Percentiles rank a stretch among this genome's conserved stretches.
phyloP scores from a whole-genome alignment of 2,888 invertebrate species.

The Liopterus haemorrhoidalis region DNA sequence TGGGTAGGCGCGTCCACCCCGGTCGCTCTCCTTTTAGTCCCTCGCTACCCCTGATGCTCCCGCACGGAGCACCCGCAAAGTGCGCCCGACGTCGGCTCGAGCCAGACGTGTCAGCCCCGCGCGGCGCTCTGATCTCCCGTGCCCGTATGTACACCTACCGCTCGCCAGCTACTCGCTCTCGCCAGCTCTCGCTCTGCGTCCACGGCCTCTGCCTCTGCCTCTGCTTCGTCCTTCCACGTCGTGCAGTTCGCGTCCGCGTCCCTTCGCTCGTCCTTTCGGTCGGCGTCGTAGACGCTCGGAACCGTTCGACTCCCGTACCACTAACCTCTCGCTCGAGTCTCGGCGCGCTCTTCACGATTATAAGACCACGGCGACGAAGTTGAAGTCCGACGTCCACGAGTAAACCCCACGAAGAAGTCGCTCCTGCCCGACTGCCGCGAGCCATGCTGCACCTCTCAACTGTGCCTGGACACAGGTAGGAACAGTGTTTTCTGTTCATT shows the following conservation, averaged over 20 bases:
- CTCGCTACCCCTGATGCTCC: constrained; percentile 35
- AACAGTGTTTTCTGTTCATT: not conserved
- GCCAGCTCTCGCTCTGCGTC: constrained; percentile 1
- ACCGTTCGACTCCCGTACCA: constrained; percentile 19
- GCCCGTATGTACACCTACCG: constrained; percentile 28
- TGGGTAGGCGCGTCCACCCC: not conserved
- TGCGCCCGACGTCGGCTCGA: constrained; percentile 53
- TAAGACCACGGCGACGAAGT: constrained; percentile 35
- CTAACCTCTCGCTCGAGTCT: constrained; percentile 20
- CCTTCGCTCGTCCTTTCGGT: constrained; percentile 21
- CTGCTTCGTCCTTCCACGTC: too few relatives aligned
- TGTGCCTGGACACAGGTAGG: not conserved
- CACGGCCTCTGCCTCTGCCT: not conserved
- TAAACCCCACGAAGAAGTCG: constrained; percentile 26
- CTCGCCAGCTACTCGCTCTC: constrained; percentile 22
- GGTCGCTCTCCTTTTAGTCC: constrained; percentile 20
- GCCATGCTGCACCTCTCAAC: not conserved
- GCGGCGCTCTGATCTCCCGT: constrained; percentile 26
- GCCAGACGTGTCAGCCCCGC: constrained; percentile 42
- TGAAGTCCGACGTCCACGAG: constrained; percentile 35
- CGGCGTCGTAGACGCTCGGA: constrained; percentile 28
- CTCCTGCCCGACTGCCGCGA: constrained; percentile 10
- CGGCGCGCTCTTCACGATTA: constrained; percentile 29
- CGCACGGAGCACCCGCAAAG: constrained; percentile 44
- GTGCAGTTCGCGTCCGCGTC: constrained; percentile 23